Base-by-base conservation (phyloP, 2,797 vertebrate species). In the Poliocrania exsul region DNA sequence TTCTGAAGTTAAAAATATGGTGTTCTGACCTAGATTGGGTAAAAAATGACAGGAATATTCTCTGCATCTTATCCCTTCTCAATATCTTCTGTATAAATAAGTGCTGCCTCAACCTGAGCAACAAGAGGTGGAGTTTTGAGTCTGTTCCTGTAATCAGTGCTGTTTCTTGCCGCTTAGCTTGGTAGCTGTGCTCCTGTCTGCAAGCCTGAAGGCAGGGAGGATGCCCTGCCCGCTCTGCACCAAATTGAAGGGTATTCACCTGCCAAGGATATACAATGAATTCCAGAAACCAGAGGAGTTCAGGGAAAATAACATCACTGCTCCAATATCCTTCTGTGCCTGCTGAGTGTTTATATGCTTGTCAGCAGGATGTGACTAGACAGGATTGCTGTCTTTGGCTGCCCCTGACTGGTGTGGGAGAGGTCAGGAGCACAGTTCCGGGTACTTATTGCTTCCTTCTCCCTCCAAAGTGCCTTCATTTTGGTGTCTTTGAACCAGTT, bases 311-410 rank as follows among this genome's bases (percentile, higher is more conserved):
- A 95, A 44, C 47, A 69, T 90, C 65, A 58, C 35, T 79, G 61
- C 42, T 81, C 54, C 69, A 47, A 91, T 78, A 83, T 29, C 82
- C 80, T 91, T 91, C 80, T 92, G 58, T 81, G 65, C 95, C 90
- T 95, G 93, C 85, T 92, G 87, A 81, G 75, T 69, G 17, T 61
- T 90, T 83, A 72, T 71, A 40, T 37, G 61, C 50, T 67, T 38
- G 25, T 90, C 96, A 93, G 91, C 24, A 10, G 93, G 93, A 90
- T 58, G 77, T 0, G 72, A 38, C 96, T 91, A 96, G 95, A 92
- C 82, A 62, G 82, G 70, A 58, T 42, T 79, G 50, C 70, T 74
- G 69, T 72, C 53, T 81, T 75, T 83, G 85, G 8, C 86, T 93
- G 65, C 19, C 46, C 37, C 64, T 84, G 64, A 7, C 88, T 84